Evolutionary conservation across 2,113 vertebrate species (phyloP).

Genomic region (Petrocephalus microphthalmus): DNA sequence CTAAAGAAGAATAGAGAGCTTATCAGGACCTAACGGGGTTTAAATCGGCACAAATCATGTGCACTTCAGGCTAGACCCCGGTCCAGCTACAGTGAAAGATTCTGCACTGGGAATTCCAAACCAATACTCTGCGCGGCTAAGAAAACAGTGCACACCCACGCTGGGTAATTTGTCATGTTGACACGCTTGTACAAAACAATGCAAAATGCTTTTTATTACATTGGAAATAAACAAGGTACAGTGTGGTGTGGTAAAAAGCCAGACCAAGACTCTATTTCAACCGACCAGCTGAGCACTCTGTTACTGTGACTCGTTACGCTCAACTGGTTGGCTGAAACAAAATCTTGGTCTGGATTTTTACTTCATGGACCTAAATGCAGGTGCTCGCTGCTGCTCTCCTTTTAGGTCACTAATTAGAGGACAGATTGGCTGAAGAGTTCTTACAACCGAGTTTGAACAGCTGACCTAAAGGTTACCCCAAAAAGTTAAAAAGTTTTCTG

Average conservation of each 20-base stretch:
- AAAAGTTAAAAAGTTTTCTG: neutral
- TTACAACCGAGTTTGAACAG: neutral
- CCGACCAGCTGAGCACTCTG: neutral
- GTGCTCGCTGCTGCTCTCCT: neutral
- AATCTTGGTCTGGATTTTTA: neutral
- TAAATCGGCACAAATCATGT: neutral
- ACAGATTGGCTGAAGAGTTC: neutral
- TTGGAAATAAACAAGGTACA: neutral
- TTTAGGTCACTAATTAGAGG: neutral
- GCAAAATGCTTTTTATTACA: neutral
- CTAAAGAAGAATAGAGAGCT: neutral
- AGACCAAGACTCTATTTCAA: neutral
- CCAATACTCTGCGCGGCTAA: neutral
- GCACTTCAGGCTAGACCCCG: neutral
- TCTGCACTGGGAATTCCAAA: neutral
- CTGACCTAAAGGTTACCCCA: neutral
- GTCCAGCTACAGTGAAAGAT: neutral
- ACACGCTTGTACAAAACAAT: neutral
- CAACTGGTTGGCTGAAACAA: neutral
- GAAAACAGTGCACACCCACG: neutral
- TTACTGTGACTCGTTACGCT: neutral
- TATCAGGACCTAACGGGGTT: neutral
- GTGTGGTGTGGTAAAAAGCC: neutral
- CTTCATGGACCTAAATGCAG: neutral
- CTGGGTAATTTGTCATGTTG: neutral